Conservation (phyloP, 2,113 vertebrate genomes). For the Heterotis niloticus region DNA sequence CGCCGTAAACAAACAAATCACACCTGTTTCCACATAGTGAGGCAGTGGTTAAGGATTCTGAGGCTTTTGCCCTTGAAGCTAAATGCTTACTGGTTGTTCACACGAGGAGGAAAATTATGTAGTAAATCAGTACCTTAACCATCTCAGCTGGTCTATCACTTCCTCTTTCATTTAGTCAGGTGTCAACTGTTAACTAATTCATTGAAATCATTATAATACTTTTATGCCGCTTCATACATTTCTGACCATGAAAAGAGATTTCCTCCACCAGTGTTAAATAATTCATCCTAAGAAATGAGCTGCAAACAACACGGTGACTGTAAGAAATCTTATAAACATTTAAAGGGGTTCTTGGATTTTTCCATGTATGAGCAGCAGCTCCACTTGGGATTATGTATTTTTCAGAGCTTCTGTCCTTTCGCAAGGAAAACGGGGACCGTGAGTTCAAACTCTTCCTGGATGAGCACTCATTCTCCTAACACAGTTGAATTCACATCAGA, state of each 20-base stretch:
- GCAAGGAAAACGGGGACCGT: neutral
- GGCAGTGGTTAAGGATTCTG: neutral
- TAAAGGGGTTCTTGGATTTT: neutral
- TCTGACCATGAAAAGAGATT: no score
- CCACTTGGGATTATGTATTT: neutral
- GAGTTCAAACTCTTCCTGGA: neutral
- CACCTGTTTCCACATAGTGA: neutral
- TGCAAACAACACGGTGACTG: neutral
- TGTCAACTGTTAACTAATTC: no score
- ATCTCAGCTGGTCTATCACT: neutral
- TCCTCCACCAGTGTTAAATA: no score
- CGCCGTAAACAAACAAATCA: neutral
- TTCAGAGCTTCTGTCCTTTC: neutral
- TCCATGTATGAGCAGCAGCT: conserved; percentile 3
- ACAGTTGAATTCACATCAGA: conserved; percentile 14
- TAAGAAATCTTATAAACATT: neutral
- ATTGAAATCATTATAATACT: no score
- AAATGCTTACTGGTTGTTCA: no score
- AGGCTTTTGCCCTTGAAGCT: no score
- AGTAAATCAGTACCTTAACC: neutral
- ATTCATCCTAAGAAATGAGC: neutral
- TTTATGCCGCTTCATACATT: no score
- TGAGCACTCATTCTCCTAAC: neutral
- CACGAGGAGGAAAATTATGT: neutral
- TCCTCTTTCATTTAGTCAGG: neutral